Evolutionary conservation across 1,140 invertebrate species (phyloP).

Genomic region (Euwallacea similis): DNA sequence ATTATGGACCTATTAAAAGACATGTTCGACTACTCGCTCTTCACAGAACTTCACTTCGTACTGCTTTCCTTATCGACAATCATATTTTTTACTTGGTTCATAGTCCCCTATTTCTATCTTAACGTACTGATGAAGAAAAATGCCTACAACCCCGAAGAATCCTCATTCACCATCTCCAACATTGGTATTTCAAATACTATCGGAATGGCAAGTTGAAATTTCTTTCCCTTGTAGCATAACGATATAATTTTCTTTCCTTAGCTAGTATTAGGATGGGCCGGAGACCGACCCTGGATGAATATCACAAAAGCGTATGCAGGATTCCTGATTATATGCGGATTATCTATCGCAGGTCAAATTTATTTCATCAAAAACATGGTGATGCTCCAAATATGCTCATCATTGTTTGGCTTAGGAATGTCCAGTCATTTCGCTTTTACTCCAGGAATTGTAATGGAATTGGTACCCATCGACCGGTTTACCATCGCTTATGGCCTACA

Average conservation of each 20-base stretch:
- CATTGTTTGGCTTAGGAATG: slow-evolving; percentile 80
- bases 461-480: slow-evolving; percentile 78
- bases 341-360: slow-evolving; percentile 72
- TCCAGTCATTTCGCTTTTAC: slow-evolving; percentile 87
- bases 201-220: slow-evolving; percentile 71
- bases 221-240: slow-evolving; percentile 1
- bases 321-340: slow-evolving; percentile 75
- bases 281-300: slow-evolving; percentile 84
- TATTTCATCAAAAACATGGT: slow-evolving; percentile 64
- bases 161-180: slow-evolving; percentile 74
- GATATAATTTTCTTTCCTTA: slow-evolving; percentile 57
- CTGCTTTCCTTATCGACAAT: slow-evolving; percentile 82
- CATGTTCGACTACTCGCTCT: slow-evolving; percentile 78
- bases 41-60: slow-evolving; percentile 76
- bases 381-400: slow-evolving; percentile 60
- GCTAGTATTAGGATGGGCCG: slow-evolving; percentile 84
- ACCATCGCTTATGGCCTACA: slow-evolving; percentile 87
- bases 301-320: slow-evolving; percentile 77
- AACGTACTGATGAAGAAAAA: slow-evolving; percentile 69
- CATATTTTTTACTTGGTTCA: slow-evolving; percentile 86
- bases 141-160: slow-evolving; percentile 67
- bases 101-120: slow-evolving; percentile 87
- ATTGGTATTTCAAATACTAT: slow-evolving; percentile 86
- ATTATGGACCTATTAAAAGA: slow-evolving; percentile 69
- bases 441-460: slow-evolving; percentile 80